Conservation (phyloP, 2,888 invertebrate genomes). For the Drosophila helvetica region DNA sequence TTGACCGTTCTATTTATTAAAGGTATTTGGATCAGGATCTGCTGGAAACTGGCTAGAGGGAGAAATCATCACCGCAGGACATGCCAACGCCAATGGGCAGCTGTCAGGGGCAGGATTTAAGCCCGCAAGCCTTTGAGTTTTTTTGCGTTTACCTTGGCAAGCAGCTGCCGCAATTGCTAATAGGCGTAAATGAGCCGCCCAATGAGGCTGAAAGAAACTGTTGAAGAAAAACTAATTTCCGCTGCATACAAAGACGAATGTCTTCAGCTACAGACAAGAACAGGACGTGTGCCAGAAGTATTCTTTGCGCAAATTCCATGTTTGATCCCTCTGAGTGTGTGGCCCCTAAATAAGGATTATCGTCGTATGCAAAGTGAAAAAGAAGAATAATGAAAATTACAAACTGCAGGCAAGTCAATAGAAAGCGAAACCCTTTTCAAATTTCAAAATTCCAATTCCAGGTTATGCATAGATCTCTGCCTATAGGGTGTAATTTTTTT, state of each 20-base stretch:
- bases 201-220: slow-evolving; percentile 49
- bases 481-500: slow-evolving; percentile 60
- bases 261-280: slow-evolving; percentile 29
- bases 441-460: slow-evolving; percentile 33
- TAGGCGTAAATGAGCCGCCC: slow-evolving; percentile 78
- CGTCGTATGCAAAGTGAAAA: slow-evolving; percentile 59
- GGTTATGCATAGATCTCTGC: slow-evolving; percentile 32
- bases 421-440: slow-evolving; percentile 53
- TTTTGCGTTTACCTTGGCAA: slow-evolving; percentile 59
- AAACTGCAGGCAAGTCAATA: slow-evolving; percentile 56
- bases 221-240: slow-evolving; percentile 71
- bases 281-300: slow-evolving; percentile 70
- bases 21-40: slow-evolving; percentile 49
- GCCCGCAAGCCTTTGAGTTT: slow-evolving; percentile 68
- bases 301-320: slow-evolving; percentile 60
- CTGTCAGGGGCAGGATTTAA: slow-evolving; percentile 62
- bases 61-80: slow-evolving; percentile 59
- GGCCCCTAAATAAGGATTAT: slow-evolving; percentile 68
- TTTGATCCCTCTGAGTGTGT: slow-evolving; percentile 60
- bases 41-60: slow-evolving; percentile 20
- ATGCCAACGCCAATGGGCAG: slow-evolving; percentile 56
- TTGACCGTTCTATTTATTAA: slow-evolving; percentile 67
- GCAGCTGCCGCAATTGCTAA: slow-evolving; percentile 73
- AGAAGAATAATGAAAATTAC: slow-evolving; percentile 36
- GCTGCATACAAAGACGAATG: slow-evolving; percentile 41